Percentiles rank a stretch among this genome's conserved stretches.
Conservation (phyloP, 2,113 vertebrate species). For the Salminus brasiliensis region DNA sequence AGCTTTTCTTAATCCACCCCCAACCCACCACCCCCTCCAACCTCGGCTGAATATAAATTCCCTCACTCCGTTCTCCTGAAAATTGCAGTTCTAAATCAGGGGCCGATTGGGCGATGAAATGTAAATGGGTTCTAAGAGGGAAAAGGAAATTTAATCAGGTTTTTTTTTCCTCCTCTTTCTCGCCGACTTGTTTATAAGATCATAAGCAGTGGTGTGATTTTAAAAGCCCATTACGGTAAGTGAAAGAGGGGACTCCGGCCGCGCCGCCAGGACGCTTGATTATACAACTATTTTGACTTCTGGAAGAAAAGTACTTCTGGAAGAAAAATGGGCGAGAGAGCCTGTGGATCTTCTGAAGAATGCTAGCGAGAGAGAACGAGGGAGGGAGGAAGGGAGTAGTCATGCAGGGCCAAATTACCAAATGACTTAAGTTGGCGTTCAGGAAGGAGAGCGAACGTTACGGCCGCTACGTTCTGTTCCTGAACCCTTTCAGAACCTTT, state of each 20-base stretch:
- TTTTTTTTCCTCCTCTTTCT: neutral
- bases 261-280: constrained; percentile 24
- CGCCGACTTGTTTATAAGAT: constrained; percentile 40
- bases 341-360: too few relatives aligned
- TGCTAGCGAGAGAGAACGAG: neutral
- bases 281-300: neutral
- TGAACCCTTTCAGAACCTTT: neutral
- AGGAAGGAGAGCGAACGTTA: neutral
- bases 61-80: constrained; percentile 11
- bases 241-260: constrained; percentile 18
- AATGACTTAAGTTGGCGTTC: neutral
- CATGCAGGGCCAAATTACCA: neutral
- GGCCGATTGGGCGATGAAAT: constrained; percentile 50
- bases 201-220: constrained; percentile 44
- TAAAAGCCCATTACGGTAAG: constrained; percentile 51
- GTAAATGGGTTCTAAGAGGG: constrained; percentile 36
- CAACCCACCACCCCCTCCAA: too few relatives aligned
- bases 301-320: neutral
- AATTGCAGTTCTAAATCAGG: constrained; percentile 47
- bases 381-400: neutral
- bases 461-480: neutral
- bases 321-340: neutral
- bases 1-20: constrained; percentile 42
- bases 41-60: constrained; percentile 41
- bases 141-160: constrained; percentile 51